Percentiles rank a stretch among this genome's conserved stretches.
Conservation (phyloP, 2,797 vertebrate species). For the Oreortyx pictus region DNA sequence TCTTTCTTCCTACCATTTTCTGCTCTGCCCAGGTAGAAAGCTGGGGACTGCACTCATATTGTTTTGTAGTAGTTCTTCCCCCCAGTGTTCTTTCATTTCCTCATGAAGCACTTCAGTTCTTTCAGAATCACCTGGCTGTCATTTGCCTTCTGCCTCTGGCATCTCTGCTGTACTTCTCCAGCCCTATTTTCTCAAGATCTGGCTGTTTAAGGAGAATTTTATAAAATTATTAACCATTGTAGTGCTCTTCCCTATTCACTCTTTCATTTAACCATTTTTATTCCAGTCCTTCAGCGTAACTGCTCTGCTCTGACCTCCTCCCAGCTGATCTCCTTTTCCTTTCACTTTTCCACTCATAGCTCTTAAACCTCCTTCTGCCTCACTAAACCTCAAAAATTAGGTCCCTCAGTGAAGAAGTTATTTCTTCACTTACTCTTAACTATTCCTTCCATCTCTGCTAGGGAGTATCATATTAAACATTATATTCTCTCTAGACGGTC, state of each 20-base stretch:
- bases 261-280: conserved; percentile 21
- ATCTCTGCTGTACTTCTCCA: neutral
- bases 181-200: neutral
- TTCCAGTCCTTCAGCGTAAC: neutral
- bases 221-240: neutral
- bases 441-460: neutral
- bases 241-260: neutral
- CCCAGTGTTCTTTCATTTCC: neutral
- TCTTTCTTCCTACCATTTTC: neutral
- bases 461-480: neutral
- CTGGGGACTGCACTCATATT: neutral
- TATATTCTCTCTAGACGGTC: neutral
- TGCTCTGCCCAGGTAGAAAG: neutral
- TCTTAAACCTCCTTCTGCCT: neutral
- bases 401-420: neutral
- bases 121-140: neutral
- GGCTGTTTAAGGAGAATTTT: neutral
- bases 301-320: neutral
- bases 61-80: neutral
- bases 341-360: neutral
- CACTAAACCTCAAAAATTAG: neutral
- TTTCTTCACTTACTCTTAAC: neutral
- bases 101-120: neutral
- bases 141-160: neutral
- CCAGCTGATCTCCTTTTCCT: neutral